Percentiles rank a stretch among this genome's conserved stretches.
Conservation (phyloP, 2,113 vertebrate genomes). For the Empidonax traillii region DNA sequence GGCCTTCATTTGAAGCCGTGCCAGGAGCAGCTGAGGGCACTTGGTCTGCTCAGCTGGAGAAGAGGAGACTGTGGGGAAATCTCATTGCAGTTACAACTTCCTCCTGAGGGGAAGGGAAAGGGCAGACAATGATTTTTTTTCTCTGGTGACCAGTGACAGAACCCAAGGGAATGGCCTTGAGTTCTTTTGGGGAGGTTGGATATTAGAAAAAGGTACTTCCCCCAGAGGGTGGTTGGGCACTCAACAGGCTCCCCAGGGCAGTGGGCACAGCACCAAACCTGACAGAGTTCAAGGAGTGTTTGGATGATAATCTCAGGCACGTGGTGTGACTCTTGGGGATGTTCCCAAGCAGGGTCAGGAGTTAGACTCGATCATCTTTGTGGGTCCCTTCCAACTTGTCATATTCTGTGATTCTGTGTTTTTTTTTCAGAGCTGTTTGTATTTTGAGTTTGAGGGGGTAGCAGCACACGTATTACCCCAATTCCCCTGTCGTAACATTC, state of each 20-base stretch:
- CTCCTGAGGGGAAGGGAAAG: neutral
- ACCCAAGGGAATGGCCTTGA: neutral
- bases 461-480: fast-evolving
- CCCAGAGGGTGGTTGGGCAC: neutral
- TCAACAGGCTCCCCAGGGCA: neutral
- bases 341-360: neutral
- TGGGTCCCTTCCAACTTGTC: neutral
- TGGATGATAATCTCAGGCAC: neutral
- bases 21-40: neutral
- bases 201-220: neutral
- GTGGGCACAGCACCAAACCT: neutral
- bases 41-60: neutral
- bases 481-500: neutral
- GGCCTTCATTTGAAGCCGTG: neutral
- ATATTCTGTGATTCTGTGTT: neutral
- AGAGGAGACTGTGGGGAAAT: neutral
- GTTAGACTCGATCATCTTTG: neutral
- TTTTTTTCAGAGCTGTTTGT: neutral
- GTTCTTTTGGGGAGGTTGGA: neutral
- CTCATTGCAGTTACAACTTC: neutral
- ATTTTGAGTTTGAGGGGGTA: neutral
- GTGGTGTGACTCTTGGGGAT: neutral
- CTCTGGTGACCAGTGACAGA: neutral
- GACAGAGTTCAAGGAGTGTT: neutral
- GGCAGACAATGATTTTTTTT: neutral